Base-by-base conservation (phyloP, 2,113 vertebrate species). In the Thalassoma bifasciatum region DNA sequence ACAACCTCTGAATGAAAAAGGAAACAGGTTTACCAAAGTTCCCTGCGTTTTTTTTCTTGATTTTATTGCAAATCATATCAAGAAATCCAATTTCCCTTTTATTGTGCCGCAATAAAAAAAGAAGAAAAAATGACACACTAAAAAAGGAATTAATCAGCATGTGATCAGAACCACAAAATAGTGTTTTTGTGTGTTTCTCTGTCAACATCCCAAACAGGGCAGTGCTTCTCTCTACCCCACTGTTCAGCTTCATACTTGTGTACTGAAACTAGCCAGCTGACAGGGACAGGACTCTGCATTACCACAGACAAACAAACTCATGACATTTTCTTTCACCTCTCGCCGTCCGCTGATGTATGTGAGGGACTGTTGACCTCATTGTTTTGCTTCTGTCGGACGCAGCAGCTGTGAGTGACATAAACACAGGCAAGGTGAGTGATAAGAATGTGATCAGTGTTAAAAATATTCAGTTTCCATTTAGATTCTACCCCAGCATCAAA, bases 261-360 rank as follows among this genome's bases (percentile, higher is more conserved):
- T 36, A 17, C 50, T 42, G 56, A 37, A 26, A 42, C 46, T n/a
- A 64, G n/a, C 69, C 61, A 11, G 42, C 60, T 71, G 78, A 78
- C 58, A 69, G 76, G 37, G 72, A 81, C 62, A 64, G 56, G 37
- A 24, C 51, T 66, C 37, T 40, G 47, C 63, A 72, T 83, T 72
- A 70, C 54, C 3, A 14, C 77, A 77, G 61, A 75, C 77, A 85
- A 66, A 67, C 61, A 62, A 70, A 60, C 16, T 75, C 65, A 14
- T 54, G 61, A 50, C 77, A 66, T 75, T 75, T 83, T 64, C 64
- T 63, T 42, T 57, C 47, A 24, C 56, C 37, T 12, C 42, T 61
- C 11, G 2, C 42, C 30, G 44, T 40, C 62, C 6, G 12, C 49
- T 74, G 66, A 64, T 66, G 58, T 69, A 21, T 24, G 49, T 23